phyloP scores from a whole-genome alignment of 92 coral and sea anemone genomes.

The Pocillopora grandis region DNA sequence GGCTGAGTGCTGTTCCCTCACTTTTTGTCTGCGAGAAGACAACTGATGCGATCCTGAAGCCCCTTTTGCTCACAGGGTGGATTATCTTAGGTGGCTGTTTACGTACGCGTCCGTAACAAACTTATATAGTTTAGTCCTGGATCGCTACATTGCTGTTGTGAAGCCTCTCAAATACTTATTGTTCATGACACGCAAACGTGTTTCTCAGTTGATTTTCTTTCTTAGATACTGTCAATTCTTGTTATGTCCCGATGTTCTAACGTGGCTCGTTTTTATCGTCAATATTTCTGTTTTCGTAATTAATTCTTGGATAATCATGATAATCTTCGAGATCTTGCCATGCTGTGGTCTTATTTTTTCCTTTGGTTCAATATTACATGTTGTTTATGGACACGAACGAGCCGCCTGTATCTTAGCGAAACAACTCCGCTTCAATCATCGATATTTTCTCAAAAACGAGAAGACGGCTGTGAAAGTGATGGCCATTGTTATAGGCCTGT shows the following conservation, averaged over 20 bases:
- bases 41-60: not conserved
- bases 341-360: not conserved
- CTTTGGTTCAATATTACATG: not conserved
- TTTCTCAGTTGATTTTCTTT: not conserved
- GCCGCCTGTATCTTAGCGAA: constrained; percentile 8
- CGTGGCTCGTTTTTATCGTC: not conserved
- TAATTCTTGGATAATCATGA: no score
- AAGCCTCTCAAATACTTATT: no score
- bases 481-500: constrained; percentile 2
- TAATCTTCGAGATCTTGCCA: constrained; percentile 1
- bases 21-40: not conserved
- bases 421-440: constrained; percentile 19
- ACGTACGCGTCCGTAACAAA: not conserved
- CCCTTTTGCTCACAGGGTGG: not conserved
- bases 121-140: not conserved
- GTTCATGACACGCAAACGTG: not conserved
- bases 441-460: not conserved
- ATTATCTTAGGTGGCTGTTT: not conserved
- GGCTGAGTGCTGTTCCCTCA: not conserved
- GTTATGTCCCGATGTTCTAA: no score
- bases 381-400: not conserved
- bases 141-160: no score
- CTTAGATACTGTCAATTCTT: no score
- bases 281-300: not conserved
- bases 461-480: not conserved